These are phyloP conservation scores for Melangyna quadrimaculata DNA, from an alignment of 2,888 invertebrate genomes.

Conservation along the genomic window DNA sequence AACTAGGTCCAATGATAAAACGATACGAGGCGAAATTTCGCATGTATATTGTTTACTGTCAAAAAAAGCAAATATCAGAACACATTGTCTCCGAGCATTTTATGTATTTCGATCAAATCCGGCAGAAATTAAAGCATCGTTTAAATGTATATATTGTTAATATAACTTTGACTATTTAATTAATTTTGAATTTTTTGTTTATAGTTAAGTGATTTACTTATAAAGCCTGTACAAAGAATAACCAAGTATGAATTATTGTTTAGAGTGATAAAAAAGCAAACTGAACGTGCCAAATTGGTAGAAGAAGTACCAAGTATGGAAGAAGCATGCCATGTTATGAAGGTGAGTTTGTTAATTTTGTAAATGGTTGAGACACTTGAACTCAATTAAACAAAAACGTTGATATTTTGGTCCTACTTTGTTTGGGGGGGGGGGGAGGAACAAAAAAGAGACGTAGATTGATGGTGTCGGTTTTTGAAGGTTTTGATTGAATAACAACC, in stretches of 20 bases:
- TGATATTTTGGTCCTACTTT: too few relatives aligned
- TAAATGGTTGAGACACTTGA: too few relatives aligned
- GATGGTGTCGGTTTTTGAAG: too few relatives aligned
- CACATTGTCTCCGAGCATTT: slow-evolving; percentile 97
- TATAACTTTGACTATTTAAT: slow-evolving; percentile 9
- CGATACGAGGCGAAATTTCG: slow-evolving; percentile 95
- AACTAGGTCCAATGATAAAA: slow-evolving; percentile 92
- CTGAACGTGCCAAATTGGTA: slow-evolving; percentile 90
- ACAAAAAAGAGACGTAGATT: too few relatives aligned
- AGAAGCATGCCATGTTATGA: slow-evolving; percentile 93
- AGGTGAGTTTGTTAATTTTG: slow-evolving; percentile 81
- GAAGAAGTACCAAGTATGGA: slow-evolving; percentile 89
- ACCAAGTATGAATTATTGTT: slow-evolving; percentile 97
- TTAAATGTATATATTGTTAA: slow-evolving; percentile 83
- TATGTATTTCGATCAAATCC: slow-evolving; percentile 97
- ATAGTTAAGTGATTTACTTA: slow-evolving; percentile 95
- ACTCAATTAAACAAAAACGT: too few relatives aligned
- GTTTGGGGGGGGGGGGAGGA: too few relatives aligned
- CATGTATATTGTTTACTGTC: slow-evolving; percentile 99
- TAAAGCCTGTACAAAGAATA: slow-evolving; percentile 99
- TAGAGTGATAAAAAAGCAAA: slow-evolving; percentile 94
- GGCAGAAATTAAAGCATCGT: slow-evolving; percentile 96
- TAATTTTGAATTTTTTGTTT: slow-evolving; percentile 57
- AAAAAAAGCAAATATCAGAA: slow-evolving; percentile 99
- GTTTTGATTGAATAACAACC: too few relatives aligned